Percentiles rank a stretch among this genome's conserved stretches.
These are phyloP conservation scores for Eidolon helvum DNA, from an alignment of 2,113 vertebrate genomes.

Conservation along the genomic window DNA sequence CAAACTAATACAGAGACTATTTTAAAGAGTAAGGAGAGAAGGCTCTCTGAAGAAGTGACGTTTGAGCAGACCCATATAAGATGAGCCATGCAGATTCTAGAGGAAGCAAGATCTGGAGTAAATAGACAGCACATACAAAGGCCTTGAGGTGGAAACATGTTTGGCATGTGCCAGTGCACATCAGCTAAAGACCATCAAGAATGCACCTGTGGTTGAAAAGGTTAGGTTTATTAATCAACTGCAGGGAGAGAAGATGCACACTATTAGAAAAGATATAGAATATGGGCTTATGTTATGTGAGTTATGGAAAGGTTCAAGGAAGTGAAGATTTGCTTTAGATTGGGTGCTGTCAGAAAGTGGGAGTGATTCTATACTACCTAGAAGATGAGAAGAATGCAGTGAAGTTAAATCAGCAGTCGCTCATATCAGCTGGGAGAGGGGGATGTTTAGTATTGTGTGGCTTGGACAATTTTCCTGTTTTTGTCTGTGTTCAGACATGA, in stretches of 20 bases:
- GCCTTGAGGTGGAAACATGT: background rate
- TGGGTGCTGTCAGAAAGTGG: background rate
- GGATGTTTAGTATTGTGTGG: background rate
- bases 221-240: background rate
- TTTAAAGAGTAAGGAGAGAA: background rate
- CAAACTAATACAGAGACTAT: background rate
- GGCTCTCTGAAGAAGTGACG: background rate
- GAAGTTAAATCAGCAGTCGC: background rate
- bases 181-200: background rate
- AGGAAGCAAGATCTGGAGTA: background rate
- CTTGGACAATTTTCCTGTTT: background rate
- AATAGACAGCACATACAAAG: background rate
- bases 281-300: background rate
- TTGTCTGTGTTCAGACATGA: background rate
- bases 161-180: background rate
- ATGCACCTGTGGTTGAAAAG: background rate
- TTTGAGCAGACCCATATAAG: background rate
- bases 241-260: background rate
- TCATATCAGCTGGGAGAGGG: background rate
- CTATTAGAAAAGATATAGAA: background rate
- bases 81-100: background rate
- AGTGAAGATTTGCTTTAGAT: background rate
- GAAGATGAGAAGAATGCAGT: background rate
- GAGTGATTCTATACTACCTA: background rate
- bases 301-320: background rate